These are phyloP conservation scores for Synanthedon formicaeformis DNA, from an alignment of 2,888 invertebrate species.

Conservation along the genomic window DNA sequence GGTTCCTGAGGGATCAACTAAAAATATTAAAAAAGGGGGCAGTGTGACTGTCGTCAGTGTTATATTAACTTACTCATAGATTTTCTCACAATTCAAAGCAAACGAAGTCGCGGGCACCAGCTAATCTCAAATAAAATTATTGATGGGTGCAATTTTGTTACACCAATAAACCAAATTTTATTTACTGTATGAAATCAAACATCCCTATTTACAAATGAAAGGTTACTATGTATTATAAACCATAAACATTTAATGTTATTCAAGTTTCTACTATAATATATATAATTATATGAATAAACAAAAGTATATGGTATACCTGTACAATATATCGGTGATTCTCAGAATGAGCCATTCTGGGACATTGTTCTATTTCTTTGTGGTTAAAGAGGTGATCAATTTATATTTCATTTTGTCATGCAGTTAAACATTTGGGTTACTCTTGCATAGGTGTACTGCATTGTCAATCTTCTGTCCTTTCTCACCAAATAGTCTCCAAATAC, in stretches of 20 bases:
- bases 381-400: conserved; percentile 22
- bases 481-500: background rate
- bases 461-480: background rate
- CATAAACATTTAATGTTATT: too few relatives aligned
- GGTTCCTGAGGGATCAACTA: too few relatives aligned
- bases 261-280: too few relatives aligned
- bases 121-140: too few relatives aligned
- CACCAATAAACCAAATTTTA: background rate
- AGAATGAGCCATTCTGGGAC: conserved; percentile 69
- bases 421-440: background rate
- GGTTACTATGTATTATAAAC: background rate
- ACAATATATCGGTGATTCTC: conserved; percentile 79
- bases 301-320: conserved; percentile 69
- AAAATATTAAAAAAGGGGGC: too few relatives aligned
- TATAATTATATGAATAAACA: conserved; percentile 7
- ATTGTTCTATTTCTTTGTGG: conserved; percentile 42
- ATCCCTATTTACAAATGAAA: background rate
- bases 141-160: too few relatives aligned
- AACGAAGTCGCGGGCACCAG: too few relatives aligned
- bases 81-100: too few relatives aligned
- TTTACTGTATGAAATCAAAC: background rate
- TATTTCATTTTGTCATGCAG: background rate
- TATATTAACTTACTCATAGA: too few relatives aligned
- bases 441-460: background rate
- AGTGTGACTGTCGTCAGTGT: too few relatives aligned